A percentile compares a stretch with the other conserved stretches of the same genome.
Evolutionary conservation across 2,797 vertebrate genomes (phyloP).

Genomic region (Typhlichthys eigenmanni): DNA sequence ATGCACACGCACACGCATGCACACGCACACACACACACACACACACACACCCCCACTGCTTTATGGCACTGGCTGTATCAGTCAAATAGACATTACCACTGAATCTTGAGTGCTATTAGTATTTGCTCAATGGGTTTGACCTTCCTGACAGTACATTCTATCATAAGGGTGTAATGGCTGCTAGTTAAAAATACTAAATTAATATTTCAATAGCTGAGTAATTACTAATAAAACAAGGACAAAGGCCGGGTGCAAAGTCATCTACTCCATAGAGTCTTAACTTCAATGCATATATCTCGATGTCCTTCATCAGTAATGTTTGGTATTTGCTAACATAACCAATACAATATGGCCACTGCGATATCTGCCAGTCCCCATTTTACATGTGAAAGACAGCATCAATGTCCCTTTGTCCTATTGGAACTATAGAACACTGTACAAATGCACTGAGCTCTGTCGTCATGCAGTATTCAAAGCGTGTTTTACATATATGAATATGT

Average conservation of each 20-base stretch:
- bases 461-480: constrained; percentile 36
- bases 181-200: constrained; percentile 63
- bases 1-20: constrained; percentile 14
- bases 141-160: constrained; percentile 43
- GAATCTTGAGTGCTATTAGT: constrained; percentile 33
- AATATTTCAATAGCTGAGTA: constrained; percentile 58
- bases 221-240: constrained; percentile 66
- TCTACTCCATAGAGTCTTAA: constrained; percentile 32
- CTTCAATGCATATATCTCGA: constrained; percentile 12
- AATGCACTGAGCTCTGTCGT: constrained; percentile 21
- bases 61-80: constrained; percentile 36
- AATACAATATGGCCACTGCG: neutral
- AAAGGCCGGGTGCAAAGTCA: constrained; percentile 58
- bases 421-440: constrained; percentile 18
- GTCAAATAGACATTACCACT: constrained; percentile 37
- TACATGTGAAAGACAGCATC: constrained; percentile 13
- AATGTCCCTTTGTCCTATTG: constrained; percentile 1
- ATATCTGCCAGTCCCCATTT: neutral
- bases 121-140: constrained; percentile 59
- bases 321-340: constrained; percentile 8
- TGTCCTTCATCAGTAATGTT: constrained; percentile 8
- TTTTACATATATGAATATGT: constrained; percentile 39
- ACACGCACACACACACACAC: constrained; percentile 10
- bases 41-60: constrained; percentile 7
- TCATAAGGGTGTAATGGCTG: constrained; percentile 40